A percentile compares a stretch with the other conserved stretches of the same genome.
These are phyloP conservation scores for Grapholita molesta DNA, from an alignment of 1,140 invertebrate genomes.

Conservation along the genomic window DNA sequence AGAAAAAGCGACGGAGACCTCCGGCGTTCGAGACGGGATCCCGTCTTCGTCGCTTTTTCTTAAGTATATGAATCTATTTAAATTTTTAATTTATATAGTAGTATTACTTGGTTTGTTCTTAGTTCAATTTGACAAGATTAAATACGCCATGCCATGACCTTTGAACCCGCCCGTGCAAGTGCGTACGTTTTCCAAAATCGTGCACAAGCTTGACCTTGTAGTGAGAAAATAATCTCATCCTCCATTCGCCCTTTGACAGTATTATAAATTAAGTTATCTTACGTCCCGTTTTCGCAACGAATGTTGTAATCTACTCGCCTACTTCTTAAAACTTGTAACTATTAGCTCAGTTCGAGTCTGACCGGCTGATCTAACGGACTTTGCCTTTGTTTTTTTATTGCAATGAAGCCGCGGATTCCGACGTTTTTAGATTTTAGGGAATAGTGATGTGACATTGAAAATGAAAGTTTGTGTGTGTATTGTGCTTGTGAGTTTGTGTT, in stretches of 20 bases:
- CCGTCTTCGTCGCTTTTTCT: too few relatives aligned
- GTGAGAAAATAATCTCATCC: not conserved
- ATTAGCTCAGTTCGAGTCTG: not conserved
- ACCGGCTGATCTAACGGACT: not conserved
- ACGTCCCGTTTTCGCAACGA: not conserved
- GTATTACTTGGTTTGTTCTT: too few relatives aligned
- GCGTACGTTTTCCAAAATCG: not conserved
- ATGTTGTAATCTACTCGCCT: not conserved
- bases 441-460: not conserved
- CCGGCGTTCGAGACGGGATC: too few relatives aligned
- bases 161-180: not conserved
- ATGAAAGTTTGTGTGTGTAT: constrained; percentile 27
- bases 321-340: constrained; percentile 6
- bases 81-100: too few relatives aligned
- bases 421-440: not conserved
- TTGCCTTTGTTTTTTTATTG: not conserved
- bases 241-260: not conserved
- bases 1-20: too few relatives aligned
- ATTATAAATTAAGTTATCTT: constrained; percentile 11
- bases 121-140: too few relatives aligned
- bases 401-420: not conserved
- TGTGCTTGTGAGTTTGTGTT: constrained; percentile 18
- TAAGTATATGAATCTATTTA: too few relatives aligned
- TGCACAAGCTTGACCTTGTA: not conserved
- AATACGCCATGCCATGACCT: too few relatives aligned